Percentiles rank a stretch among this genome's conserved stretches.
Conservation (phyloP, 1,140 invertebrate species). For the Microplitis demolitor region DNA sequence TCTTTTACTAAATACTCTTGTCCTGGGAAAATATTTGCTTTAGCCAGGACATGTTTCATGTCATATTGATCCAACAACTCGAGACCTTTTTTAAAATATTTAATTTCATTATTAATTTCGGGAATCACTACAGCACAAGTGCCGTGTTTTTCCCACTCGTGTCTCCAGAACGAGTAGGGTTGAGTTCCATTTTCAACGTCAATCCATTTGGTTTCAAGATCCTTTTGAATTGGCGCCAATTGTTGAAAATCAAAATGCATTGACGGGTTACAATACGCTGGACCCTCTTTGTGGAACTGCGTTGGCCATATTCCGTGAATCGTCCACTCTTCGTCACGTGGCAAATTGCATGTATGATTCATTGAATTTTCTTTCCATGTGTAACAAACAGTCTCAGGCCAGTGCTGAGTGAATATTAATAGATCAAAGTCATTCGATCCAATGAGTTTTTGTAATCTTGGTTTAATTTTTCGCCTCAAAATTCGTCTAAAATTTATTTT, state of each 20-base stretch:
- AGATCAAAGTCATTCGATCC: constrained; percentile 68
- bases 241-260: constrained; percentile 68
- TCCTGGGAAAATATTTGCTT: constrained; percentile 66
- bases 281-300: constrained; percentile 68
- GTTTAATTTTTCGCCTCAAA: no score
- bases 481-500: no score
- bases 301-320: constrained; percentile 87
- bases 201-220: constrained; percentile 73
- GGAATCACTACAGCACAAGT: constrained; percentile 73
- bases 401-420: constrained; percentile 80
- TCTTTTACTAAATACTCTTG: constrained; percentile 63
- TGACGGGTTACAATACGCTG: constrained; percentile 71
- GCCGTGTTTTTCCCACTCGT: constrained; percentile 87
- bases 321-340: constrained; percentile 70
- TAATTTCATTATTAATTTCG: constrained; percentile 68
- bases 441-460: no score
- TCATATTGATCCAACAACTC: constrained; percentile 68
- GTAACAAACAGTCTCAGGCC: constrained; percentile 78
- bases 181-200: constrained; percentile 71
- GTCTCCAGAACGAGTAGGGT: constrained; percentile 73
- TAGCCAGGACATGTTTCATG: constrained; percentile 67
- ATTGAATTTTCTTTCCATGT: constrained; percentile 69
- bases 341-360: constrained; percentile 68
- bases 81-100: constrained; percentile 76
- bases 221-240: constrained; percentile 65